A percentile compares a stretch with the other conserved stretches of the same genome.
These are phyloP conservation scores for Sebastolobus altivelis DNA, from an alignment of 2,797 vertebrate species.

Conservation along the genomic window DNA sequence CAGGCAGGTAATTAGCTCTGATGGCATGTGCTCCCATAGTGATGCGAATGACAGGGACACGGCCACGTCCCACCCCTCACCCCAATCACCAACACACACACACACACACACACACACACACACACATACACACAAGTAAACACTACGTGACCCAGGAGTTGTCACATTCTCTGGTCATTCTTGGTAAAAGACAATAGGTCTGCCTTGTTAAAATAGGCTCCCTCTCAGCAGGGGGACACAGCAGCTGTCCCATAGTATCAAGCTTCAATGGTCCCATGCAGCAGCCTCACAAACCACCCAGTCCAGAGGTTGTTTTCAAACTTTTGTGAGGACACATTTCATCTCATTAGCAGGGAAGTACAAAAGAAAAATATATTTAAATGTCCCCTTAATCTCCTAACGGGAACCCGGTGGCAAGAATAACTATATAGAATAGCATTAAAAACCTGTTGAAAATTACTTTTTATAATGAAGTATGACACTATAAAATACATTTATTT, in stretches of 20 bases:
- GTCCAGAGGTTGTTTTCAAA: constrained; percentile 52
- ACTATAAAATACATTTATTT: not conserved
- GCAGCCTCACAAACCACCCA: constrained; percentile 47
- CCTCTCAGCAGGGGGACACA: constrained; percentile 60
- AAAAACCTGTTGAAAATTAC: not conserved
- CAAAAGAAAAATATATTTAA: not conserved
- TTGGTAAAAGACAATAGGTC: constrained; percentile 77
- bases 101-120: constrained; percentile 45
- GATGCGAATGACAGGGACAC: constrained; percentile 69
- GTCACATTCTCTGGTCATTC: constrained; percentile 72
- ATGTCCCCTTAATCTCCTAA: not conserved
- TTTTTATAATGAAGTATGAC: not conserved
- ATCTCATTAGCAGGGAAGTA: constrained; percentile 54
- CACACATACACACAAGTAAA: constrained; percentile 51
- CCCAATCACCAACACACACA: constrained; percentile 56
- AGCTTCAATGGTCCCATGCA: constrained; percentile 56
- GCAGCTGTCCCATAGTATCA: constrained; percentile 80
- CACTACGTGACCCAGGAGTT: constrained; percentile 58
- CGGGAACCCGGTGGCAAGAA: too few species aligned
- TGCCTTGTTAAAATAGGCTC: constrained; percentile 79
- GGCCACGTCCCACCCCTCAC: constrained; percentile 52
- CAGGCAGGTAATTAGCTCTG: constrained; percentile 83
- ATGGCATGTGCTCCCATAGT: constrained; percentile 81
- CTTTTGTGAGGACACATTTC: constrained; percentile 25
- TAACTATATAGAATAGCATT: too few species aligned